Evolutionary conservation across 2,888 invertebrate genomes (phyloP).

Genomic region (Dynastes tityus): DNA sequence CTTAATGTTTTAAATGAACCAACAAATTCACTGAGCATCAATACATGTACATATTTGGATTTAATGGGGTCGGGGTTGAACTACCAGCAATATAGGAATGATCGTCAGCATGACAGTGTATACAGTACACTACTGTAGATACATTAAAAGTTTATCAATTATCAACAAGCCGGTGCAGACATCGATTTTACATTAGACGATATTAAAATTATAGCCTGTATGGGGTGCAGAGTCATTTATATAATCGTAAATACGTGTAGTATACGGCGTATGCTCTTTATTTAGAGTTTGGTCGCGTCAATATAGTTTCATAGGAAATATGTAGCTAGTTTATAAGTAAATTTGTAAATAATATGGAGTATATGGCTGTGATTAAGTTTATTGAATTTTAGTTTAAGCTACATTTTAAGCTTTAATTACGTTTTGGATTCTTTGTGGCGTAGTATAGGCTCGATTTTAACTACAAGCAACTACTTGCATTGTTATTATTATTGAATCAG

Average conservation of each 20-base stretch:
- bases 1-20: constrained; percentile 5
- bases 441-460: too few species aligned
- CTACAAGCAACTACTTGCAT: too few species aligned
- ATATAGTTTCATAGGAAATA: background rate
- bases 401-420: too few species aligned
- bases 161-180: constrained; percentile 44
- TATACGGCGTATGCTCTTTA: constrained; percentile 1
- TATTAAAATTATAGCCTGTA: constrained; percentile 44
- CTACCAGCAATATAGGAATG: constrained; percentile 16
- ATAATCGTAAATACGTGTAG: constrained; percentile 31
- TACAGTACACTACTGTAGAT: constrained; percentile 31
- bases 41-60: constrained; percentile 5
- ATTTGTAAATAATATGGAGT: background rate
- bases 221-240: constrained; percentile 15
- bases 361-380: too few species aligned
- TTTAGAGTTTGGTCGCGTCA: constrained; percentile 1
- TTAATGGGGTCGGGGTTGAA: constrained; percentile 21
- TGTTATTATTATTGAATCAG: too few species aligned
- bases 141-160: constrained; percentile 51
- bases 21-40: constrained; percentile 15
- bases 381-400: too few species aligned
- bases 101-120: constrained; percentile 27
- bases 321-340: background rate
- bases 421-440: too few species aligned
- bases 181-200: constrained; percentile 51